Evolutionary conservation across 1,140 invertebrate genomes (phyloP), one percentile per base, ranked within the genome.

Genomic region (Apolygus lucorum): DNA sequence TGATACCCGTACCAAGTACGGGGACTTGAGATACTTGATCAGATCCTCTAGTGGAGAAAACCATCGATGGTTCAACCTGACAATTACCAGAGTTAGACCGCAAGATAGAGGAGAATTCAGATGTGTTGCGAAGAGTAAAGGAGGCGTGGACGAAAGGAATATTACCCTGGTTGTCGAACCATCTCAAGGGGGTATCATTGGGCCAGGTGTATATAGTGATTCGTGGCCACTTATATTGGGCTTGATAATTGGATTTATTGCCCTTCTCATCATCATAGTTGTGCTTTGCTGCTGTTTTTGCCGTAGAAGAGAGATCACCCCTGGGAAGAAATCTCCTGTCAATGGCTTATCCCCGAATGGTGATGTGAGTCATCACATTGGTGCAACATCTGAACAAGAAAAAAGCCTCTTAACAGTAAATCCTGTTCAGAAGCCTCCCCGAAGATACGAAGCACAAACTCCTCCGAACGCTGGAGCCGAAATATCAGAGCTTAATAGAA

Each of bases 51-150:
- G 74, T 28, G 74, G 71, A 68, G 77, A 22, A n/a, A 8, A 49
- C 28, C 49, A 71, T 59, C 63, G 73, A 77, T 88, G 89, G 92
- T 80, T 89, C 70, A 89, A 94, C 79, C 78, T 93, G 28, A 92
- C 90, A 0, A 87, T 94, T 27, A 79, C 84, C 0, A 84, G 89
- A 63, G 84, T 90, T 0, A 81, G 82, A 4, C 80, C 81, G 21
- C 84, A 87, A 8, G 94, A 97, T 78, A 86, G 87, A 74, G 95
- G 94, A 0, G 87, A 91, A 64, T 97, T 96, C 77, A 84, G 86
- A n/a, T 97, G 94, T 74, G 83, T 89, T 2, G 93, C 92, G 0
- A 88, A 87, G 68, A 97, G 94, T 78, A 83, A 86, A 0, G 93
- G 90, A 1, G 95, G 94, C 0, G 84, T 87, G 8, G 88, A 89